Conservation (phyloP, 2,113 vertebrate species). For the Reinhardtius hippoglossoides region DNA sequence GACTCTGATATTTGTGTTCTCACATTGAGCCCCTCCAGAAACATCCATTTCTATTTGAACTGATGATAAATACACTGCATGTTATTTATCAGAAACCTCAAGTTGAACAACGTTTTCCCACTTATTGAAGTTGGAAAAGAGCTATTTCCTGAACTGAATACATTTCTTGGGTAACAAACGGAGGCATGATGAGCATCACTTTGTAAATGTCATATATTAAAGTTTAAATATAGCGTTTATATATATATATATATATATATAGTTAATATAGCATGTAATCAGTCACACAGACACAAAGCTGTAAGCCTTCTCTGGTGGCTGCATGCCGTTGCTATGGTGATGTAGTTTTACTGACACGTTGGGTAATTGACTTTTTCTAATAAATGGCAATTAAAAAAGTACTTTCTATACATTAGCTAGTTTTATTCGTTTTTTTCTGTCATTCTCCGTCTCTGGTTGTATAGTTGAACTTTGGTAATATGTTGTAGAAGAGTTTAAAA, state of each 20-base stretch:
- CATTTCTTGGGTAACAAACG: not conserved
- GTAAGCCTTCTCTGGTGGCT: slow-evolving; percentile 4
- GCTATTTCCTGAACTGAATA: not conserved
- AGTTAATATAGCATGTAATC: slow-evolving; percentile 4
- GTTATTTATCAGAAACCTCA: too few relatives aligned
- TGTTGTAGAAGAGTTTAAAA: too few relatives aligned
- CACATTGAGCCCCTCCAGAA: too few relatives aligned
- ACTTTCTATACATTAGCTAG: not conserved
- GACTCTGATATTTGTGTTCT: too few relatives aligned
- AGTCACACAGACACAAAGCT: not conserved
- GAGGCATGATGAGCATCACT: not conserved
- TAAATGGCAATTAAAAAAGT: slow-evolving; percentile 13
- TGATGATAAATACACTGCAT: too few relatives aligned
- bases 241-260: too few relatives aligned
- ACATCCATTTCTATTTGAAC: too few relatives aligned
- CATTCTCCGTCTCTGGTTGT: not conserved
- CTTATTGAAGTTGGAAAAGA: too few relatives aligned
- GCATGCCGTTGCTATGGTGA: slow-evolving; percentile 53
- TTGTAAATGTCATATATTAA: slow-evolving; percentile 2
- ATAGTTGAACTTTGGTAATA: too few relatives aligned
- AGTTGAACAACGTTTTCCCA: too few relatives aligned
- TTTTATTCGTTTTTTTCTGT: too few relatives aligned
- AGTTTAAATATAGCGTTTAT: not conserved
- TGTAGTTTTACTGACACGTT: slow-evolving; percentile 21
- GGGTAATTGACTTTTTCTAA: slow-evolving; percentile 36